Percentiles rank a stretch among this genome's conserved stretches.
phyloP scores from a whole-genome alignment of 2,113 vertebrate species.

The Platycercus adscitus region DNA sequence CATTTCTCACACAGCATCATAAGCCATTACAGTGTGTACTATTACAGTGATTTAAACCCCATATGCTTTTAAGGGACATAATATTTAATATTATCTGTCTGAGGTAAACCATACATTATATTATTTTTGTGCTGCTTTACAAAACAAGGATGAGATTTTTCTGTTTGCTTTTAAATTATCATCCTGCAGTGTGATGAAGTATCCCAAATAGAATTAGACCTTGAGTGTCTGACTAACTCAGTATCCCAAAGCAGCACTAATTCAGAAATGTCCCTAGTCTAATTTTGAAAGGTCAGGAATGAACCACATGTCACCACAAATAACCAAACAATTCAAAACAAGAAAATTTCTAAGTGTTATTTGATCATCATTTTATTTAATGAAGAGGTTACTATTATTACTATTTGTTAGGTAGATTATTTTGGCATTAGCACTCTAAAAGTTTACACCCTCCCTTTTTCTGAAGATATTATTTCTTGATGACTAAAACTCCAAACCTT shows the following conservation, averaged over 20 bases:
- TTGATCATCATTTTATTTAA: not conserved
- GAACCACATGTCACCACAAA: not conserved
- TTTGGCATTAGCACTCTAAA: not conserved
- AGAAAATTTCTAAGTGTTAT: not conserved
- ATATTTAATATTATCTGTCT: slow-evolving; percentile 13
- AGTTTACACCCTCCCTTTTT: accelerated
- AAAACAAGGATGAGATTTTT: not conserved
- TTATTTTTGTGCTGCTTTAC: not conserved
- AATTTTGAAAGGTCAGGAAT: not conserved
- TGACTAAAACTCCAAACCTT: not conserved
- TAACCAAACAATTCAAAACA: not conserved
- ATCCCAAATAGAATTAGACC: not conserved
- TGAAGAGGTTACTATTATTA: not conserved
- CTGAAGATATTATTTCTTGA: not conserved
- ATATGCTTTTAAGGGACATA: not conserved
- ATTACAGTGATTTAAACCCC: slow-evolving; percentile 44
- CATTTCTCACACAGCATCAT: slow-evolving; percentile 25
- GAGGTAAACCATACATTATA: not conserved
- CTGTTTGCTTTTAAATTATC: not conserved
- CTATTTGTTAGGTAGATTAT: not conserved
- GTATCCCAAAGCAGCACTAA: not conserved
- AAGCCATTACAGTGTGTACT: not conserved
- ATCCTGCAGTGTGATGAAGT: not conserved
- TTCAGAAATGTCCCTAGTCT: not conserved
- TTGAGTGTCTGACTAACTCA: not conserved